These are phyloP conservation scores for Acanthococcus lagerstroemiae DNA, from an alignment of 2,888 invertebrate species.

Conservation along the genomic window DNA sequence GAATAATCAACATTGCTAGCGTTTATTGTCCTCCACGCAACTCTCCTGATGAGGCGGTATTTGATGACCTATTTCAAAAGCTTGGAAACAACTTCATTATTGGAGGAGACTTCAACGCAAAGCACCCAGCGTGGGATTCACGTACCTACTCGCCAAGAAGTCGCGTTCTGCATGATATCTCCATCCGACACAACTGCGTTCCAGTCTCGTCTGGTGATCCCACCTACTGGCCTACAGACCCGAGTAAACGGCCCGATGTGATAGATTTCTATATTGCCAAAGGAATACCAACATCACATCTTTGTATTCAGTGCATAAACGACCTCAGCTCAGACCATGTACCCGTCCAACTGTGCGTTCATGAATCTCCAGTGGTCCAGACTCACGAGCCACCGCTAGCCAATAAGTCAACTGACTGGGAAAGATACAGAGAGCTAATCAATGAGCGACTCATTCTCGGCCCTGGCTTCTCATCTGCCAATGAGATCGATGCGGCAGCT, in stretches of 20 bases:
- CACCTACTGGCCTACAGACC: constrained; percentile 18
- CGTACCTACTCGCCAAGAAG: background rate
- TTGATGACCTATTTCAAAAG: background rate
- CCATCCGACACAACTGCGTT: background rate
- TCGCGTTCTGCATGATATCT: background rate
- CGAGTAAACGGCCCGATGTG: constrained; percentile 7
- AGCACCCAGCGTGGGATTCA: background rate
- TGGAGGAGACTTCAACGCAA: constrained; percentile 1
- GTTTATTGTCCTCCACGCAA: background rate
- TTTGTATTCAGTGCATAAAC: constrained; percentile 1
- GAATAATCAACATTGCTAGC: background rate
- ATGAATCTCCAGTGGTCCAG: background rate
- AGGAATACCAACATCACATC: constrained; percentile 4
- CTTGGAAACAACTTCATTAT: background rate
- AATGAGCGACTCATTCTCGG: background rate
- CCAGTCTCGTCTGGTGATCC: constrained; percentile 5
- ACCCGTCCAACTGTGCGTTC: constrained; percentile 9
- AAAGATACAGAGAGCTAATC: background rate
- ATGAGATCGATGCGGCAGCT: background rate
- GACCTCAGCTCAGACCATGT: constrained; percentile 13
- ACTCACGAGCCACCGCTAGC: background rate
- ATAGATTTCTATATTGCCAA: constrained; percentile 9
- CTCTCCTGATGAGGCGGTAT: background rate
- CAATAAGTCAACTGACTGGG: constrained; percentile 16
- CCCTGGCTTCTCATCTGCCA: background rate